Conservation (phyloP, 2,888 invertebrate species). For the Polymixis flavicincta region DNA sequence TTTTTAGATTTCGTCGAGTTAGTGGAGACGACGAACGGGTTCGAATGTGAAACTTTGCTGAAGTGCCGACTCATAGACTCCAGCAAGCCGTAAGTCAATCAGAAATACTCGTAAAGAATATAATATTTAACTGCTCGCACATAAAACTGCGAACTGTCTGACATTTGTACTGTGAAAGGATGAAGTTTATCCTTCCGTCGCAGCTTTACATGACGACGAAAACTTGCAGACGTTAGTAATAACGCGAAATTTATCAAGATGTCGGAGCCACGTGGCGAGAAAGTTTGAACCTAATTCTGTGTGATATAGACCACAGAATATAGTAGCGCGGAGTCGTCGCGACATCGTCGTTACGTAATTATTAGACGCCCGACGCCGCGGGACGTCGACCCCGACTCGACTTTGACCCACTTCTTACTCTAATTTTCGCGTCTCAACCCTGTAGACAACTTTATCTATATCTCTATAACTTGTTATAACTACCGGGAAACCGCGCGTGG, state of each 20-base stretch:
- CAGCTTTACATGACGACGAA: conserved; percentile 66
- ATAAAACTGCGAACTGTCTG: conserved; percentile 61
- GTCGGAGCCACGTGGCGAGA: conserved; percentile 44
- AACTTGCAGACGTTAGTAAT: conserved; percentile 71
- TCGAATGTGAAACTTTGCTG: conserved; percentile 70
- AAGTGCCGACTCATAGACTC: conserved; percentile 72
- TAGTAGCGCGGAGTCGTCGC: conserved; percentile 70
- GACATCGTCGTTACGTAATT: conserved; percentile 86
- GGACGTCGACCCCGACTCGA: conserved; percentile 85
- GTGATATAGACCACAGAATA: conserved; percentile 65
- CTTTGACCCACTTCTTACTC: conserved; percentile 89
- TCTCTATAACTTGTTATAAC: conserved; percentile 69
- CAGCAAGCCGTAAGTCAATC: conserved; percentile 75
- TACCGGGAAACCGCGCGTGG: conserved; percentile 28
- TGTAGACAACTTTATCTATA: conserved; percentile 79
- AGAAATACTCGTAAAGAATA: conserved; percentile 53
- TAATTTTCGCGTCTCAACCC: conserved; percentile 87
- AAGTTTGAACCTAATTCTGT: conserved; percentile 66
- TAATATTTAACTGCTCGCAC: conserved; percentile 58
- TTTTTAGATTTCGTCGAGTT: conserved; percentile 71
- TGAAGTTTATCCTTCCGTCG: conserved; percentile 67
- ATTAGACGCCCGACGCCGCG: conserved; percentile 81
- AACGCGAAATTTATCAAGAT: conserved; percentile 71
- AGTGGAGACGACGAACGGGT: conserved; percentile 63
- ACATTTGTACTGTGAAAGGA: conserved; percentile 68